phyloP scores from a whole-genome alignment of 92 coral and sea anemone genomes.

The Epizoanthus rinbou region DNA sequence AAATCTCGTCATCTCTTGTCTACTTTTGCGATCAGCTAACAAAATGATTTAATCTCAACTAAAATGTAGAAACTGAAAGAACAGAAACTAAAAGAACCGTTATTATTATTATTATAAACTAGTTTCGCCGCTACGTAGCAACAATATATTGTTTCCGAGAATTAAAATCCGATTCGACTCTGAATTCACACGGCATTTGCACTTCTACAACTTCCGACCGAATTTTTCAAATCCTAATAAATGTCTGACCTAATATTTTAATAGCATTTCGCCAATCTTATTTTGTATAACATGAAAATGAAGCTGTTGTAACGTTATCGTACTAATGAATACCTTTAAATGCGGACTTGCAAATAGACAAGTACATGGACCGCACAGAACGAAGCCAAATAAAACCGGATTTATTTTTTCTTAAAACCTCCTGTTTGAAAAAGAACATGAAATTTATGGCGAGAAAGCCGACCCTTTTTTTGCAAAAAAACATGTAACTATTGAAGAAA shows the following conservation, averaged over 20 bases:
- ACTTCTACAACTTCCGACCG: not conserved
- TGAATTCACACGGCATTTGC: not conserved
- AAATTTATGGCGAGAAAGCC: not conserved
- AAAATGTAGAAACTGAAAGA: not conserved
- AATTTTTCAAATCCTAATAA: not conserved
- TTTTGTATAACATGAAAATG: not conserved
- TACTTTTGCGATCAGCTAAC: constrained; percentile 6
- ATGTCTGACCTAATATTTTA: no score
- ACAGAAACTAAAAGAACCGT: constrained; percentile 12
- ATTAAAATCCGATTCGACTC: not conserved
- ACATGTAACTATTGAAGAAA: no score
- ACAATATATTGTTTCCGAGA: constrained; percentile 2
- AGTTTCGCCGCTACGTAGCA: not conserved
- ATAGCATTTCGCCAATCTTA: not conserved
- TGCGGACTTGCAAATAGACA: constrained; percentile 4
- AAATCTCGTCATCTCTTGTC: constrained; percentile 30
- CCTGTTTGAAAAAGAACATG: constrained; percentile 13
- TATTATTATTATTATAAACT: not conserved
- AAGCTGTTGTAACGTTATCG: constrained; percentile 2
- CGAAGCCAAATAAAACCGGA: not conserved
- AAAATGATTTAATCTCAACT: constrained; percentile 17
- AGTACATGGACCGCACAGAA: not conserved
- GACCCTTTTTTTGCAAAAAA: not conserved
- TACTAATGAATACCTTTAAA: constrained; percentile 12
- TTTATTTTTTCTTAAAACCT: constrained; percentile 23